Percentiles rank a stretch among this genome's conserved stretches.
Evolutionary conservation across 2,888 invertebrate species (phyloP).

Genomic region (Agriopis leucophaearia): DNA sequence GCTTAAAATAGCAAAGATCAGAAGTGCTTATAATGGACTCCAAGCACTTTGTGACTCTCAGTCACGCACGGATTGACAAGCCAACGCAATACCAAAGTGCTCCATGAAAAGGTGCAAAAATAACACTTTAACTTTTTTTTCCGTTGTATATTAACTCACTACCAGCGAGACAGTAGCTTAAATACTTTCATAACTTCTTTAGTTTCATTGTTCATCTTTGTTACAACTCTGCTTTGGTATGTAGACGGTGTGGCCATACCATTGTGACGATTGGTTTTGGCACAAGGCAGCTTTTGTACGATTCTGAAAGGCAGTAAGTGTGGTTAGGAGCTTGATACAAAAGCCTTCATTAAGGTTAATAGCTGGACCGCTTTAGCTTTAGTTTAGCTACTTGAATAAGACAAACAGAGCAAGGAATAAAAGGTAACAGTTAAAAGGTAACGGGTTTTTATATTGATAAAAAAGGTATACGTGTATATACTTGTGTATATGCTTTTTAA

Average conservation of each 20-base stretch:
- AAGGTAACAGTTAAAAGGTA: not conserved
- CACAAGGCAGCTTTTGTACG: constrained; percentile 8
- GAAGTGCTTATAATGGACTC: no score
- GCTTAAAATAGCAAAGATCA: no score
- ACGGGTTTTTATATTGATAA: not conserved
- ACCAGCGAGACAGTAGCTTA: not conserved
- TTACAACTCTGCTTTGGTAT: not conserved
- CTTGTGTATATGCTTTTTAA: no score
- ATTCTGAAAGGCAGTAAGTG: not conserved
- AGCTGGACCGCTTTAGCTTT: constrained; percentile 9
- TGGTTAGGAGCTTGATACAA: constrained; percentile 6
- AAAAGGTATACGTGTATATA: no score
- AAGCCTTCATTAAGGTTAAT: constrained; percentile 17
- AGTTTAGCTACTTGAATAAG: not conserved
- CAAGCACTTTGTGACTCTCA: no score
- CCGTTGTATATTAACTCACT: not conserved
- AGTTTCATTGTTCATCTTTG: not conserved
- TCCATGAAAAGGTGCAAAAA: not conserved
- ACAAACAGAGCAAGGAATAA: not conserved
- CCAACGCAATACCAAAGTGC: no score
- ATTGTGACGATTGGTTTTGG: constrained; percentile 4
- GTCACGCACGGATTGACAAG: no score
- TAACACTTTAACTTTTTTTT: not conserved
- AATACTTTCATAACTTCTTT: not conserved
- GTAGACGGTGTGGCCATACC: not conserved